A percentile compares a stretch with the other conserved stretches of the same genome.
Evolutionary conservation across 2,113 vertebrate genomes (phyloP).

Genomic region (Engraulis encrasicolus): DNA sequence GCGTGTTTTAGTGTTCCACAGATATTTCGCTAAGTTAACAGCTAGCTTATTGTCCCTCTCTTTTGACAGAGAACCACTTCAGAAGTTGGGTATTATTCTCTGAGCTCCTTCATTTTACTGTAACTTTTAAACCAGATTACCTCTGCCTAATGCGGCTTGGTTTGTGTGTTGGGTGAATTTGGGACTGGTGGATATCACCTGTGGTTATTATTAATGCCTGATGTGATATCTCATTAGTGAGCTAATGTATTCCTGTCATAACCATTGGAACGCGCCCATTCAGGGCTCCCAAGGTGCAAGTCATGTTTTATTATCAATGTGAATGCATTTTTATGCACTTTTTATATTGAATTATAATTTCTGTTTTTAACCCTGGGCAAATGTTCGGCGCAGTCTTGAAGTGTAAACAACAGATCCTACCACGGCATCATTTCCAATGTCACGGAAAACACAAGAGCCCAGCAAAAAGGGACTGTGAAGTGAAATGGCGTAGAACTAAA

Average conservation of each 20-base stretch:
- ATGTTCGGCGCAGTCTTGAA: no score
- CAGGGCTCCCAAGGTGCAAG: neutral
- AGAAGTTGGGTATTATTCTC: neutral
- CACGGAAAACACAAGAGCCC: no score
- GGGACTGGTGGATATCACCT: neutral
- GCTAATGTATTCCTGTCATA: neutral
- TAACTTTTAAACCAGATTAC: neutral
- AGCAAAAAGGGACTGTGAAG: no score
- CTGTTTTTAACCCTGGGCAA: no score
- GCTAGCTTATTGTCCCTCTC: slow-evolving; percentile 14
- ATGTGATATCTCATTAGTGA: neutral
- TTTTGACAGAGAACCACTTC: neutral
- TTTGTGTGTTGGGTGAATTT: neutral
- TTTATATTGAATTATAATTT: no score
- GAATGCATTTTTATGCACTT: no score
- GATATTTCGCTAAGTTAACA: neutral
- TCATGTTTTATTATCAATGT: no score
- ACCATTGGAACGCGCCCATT: neutral
- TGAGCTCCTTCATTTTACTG: neutral
- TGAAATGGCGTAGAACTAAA: no score
- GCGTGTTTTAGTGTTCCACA: neutral
- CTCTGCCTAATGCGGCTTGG: neutral
- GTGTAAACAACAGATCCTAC: no score
- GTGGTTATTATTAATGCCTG: neutral
- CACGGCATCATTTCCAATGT: no score